Conservation (phyloP, 2,888 invertebrate genomes). For the Chironomus riparius region DNA sequence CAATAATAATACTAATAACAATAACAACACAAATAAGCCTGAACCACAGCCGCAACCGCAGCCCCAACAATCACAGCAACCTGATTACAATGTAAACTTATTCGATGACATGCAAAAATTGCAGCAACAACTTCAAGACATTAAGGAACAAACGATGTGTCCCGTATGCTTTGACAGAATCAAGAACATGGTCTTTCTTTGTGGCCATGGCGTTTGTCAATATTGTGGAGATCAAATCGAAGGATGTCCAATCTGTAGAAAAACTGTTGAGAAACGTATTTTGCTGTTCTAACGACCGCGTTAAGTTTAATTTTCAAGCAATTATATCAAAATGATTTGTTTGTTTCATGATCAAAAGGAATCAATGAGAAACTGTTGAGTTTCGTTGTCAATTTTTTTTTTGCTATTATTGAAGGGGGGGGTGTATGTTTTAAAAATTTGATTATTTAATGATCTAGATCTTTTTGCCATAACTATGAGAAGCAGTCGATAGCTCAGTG, state of each 20-base stretch:
- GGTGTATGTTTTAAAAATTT: too few relatives aligned
- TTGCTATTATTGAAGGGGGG: too few relatives aligned
- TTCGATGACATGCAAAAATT: constrained; percentile 78
- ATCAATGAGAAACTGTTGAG: too few relatives aligned
- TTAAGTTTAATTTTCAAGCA: background rate
- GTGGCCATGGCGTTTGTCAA: constrained; percentile 96
- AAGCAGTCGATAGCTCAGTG: too few relatives aligned
- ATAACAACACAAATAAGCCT: too few relatives aligned
- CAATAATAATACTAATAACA: background rate
- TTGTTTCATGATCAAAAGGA: too few relatives aligned
- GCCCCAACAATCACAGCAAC: constrained; percentile 45
- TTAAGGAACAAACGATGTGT: constrained; percentile 98
- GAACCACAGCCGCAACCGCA: constrained; percentile 30
- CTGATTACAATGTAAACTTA: constrained; percentile 55
- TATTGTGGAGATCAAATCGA: constrained; percentile 97
- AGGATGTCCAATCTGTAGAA: constrained; percentile 95
- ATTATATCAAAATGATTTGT: too few relatives aligned
- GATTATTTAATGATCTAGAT: too few relatives aligned
- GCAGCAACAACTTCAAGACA: constrained; percentile 92
- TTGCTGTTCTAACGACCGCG: constrained; percentile 61
- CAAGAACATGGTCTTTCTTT: constrained; percentile 97
- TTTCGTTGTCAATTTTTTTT: too few relatives aligned
- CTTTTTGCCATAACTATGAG: too few relatives aligned
- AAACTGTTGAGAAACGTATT: constrained; percentile 92
- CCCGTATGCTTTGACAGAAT: constrained; percentile 95